Percentiles rank a stretch among this genome's conserved stretches.
These are phyloP conservation scores for Corapipo altera DNA, from an alignment of 2,113 vertebrate genomes.

Conservation along the genomic window DNA sequence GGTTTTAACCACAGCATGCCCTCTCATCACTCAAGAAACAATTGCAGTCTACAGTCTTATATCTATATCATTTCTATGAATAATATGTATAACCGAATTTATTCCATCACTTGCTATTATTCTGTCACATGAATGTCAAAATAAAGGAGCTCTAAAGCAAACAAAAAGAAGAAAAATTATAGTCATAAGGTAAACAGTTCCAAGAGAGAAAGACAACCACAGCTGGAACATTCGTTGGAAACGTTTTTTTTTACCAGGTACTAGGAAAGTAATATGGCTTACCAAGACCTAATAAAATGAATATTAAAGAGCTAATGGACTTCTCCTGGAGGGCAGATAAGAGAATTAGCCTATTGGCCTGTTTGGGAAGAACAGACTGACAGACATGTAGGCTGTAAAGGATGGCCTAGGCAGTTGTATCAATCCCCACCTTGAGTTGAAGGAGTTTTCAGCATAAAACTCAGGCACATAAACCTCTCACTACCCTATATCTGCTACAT, in stretches of 20 bases:
- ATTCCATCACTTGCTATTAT: neutral
- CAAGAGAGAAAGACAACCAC: neutral
- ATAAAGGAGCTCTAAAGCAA: slow-evolving; percentile 6
- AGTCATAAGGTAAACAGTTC: slow-evolving; percentile 10
- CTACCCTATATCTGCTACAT: neutral
- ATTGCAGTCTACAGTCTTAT: neutral
- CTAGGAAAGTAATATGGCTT: neutral
- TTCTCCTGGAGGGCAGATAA: neutral
- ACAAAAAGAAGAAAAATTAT: slow-evolving; percentile 46
- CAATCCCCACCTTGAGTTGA: neutral
- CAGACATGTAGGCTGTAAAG: neutral
- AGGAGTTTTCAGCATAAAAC: neutral
- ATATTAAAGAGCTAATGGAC: neutral
- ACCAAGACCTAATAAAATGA: neutral
- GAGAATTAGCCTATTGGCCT: neutral
- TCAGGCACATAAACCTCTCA: neutral
- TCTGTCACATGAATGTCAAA: neutral
- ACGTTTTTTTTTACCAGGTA: neutral
- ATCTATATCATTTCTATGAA: slow-evolving; percentile 29
- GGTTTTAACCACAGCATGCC: slow-evolving; percentile 35
- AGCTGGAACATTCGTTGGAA: neutral
- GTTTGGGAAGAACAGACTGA: neutral
- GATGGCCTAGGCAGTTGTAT: neutral
- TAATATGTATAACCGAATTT: slow-evolving; percentile 45
- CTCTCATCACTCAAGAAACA: slow-evolving; percentile 29